Percentiles rank a stretch among this genome's conserved stretches.
Conservation (phyloP, 2,888 invertebrate genomes). For the Drosophila rubida region DNA sequence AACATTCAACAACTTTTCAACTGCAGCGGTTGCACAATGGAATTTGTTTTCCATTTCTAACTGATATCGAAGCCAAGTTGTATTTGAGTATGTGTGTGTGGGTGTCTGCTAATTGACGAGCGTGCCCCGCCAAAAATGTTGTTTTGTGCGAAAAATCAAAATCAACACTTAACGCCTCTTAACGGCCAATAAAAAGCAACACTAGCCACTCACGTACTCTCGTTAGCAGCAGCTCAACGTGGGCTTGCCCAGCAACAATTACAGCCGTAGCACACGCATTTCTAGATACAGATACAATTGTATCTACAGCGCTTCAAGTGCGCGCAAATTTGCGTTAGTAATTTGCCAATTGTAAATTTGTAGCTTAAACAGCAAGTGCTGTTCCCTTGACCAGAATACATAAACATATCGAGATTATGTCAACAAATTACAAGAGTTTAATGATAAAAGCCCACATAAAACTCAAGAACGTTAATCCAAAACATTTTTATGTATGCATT, state of each 20-base stretch:
- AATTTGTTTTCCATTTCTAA: neutral
- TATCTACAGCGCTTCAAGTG: neutral
- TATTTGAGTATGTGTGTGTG: conserved; percentile 5
- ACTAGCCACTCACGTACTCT: conserved; percentile 26
- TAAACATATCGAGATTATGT: neutral
- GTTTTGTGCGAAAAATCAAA: conserved; percentile 63
- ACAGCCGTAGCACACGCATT: conserved; percentile 30
- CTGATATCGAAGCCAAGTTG: neutral
- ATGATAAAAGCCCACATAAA: neutral
- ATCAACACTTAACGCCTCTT: conserved; percentile 63
- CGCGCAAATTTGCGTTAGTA: conserved; percentile 33
- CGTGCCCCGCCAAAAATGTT: conserved; percentile 48
- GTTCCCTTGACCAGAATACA: conserved; percentile 7
- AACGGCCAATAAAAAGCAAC: conserved; percentile 48
- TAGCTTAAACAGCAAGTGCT: conserved; percentile 2
- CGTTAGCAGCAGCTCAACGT: conserved; percentile 46
- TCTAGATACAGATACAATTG: conserved; percentile 16
- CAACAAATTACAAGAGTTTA: neutral
- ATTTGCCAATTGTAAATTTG: conserved; percentile 39
- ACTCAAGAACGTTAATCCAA: neutral
- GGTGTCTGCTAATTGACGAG: conserved; percentile 66
- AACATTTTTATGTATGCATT: no score
- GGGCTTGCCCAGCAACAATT: conserved; percentile 29
- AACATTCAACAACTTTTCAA: conserved; percentile 44
- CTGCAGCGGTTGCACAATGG: conserved; percentile 33